Evolutionary conservation across 2,797 vertebrate genomes (phyloP), one percentile per base, ranked within the genome.

Genomic region (Hozukius guyotensis): DNA sequence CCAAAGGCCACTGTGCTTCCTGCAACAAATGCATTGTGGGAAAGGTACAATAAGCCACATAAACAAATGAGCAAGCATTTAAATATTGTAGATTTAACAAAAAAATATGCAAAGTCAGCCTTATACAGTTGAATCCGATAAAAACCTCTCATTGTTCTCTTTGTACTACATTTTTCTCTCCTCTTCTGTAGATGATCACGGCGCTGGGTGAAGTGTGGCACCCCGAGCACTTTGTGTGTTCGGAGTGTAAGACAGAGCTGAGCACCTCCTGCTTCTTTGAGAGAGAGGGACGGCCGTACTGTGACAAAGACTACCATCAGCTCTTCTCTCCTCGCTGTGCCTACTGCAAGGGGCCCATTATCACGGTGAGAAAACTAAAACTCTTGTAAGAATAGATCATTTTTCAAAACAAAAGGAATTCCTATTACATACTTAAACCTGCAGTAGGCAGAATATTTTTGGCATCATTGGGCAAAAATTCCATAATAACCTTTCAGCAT

Each of bases 171-270:
- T 22, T 16, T 52, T 70, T 34, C 6, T 22, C 22, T 38, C 29
- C 4, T 18, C 3, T 73, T 38, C 14, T 52, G 22, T 56, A 99
- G 98, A 94, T 97, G 77, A 93, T 98, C 87, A 97, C 97, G 0
- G 98, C 96, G 0, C 90, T 99, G 71, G 97, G 97, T 52, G 88
- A 95, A 65, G 93, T 94, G 5, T 99, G 98, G 97, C 98, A 98
- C 73, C 97, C 97, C 0, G 97, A 98, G 69, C 98, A 99, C 92
- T 99, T 99, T 87, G 86, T 96, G 73, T 99, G 98, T 4, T 3
- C 22, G 20, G 71, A 42, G 75, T 99, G 98, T 24, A 90, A 94
- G 38, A 82, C 16, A 24, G 97, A 97, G 90, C 91, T 99, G 29
- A 93, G 96, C 13, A 69, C 84, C 42, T 78, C 0, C 0, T 91